phyloP scores from a whole-genome alignment of 1,140 invertebrate species.

The Trigoniulus corallinus region DNA sequence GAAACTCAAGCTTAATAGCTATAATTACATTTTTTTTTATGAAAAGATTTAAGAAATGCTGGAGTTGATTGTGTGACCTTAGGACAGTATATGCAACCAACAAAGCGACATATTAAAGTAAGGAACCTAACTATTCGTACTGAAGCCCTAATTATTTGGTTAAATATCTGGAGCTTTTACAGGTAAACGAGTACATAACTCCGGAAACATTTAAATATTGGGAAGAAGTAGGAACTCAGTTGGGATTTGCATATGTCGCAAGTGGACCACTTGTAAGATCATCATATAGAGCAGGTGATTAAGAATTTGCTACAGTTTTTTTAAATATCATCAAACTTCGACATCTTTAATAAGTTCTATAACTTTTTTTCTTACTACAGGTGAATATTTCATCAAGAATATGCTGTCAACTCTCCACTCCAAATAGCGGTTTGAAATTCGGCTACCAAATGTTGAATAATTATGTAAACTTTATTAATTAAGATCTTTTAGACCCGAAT shows the following conservation, averaged over 20 bases:
- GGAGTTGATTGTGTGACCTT: conserved; percentile 91
- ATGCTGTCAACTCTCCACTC: conserved; percentile 39
- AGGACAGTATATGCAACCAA: conserved; percentile 99
- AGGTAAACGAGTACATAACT: conserved; percentile 86
- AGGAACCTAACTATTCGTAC: background rate
- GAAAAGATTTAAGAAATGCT: conserved; percentile 52
- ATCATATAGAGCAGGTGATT: conserved; percentile 92
- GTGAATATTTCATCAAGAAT: conserved; percentile 63
- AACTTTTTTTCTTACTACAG: background rate
- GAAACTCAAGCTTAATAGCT: conserved; percentile 2
- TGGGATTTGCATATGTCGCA: conserved; percentile 94
- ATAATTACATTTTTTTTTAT: conserved; percentile 9
- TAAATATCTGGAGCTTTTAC: conserved; percentile 3
- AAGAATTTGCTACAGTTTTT: conserved; percentile 18
- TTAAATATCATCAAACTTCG: conserved; percentile 3
- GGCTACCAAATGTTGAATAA: too few species aligned
- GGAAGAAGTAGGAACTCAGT: conserved; percentile 62
- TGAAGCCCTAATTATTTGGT: background rate
- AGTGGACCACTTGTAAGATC: conserved; percentile 93
- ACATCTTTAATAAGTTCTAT: background rate
- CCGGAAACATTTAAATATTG: conserved; percentile 87
- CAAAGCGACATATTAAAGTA: conserved; percentile 83
- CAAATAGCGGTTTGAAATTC: too few species aligned
- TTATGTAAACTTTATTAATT: too few species aligned
- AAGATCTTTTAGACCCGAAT: too few species aligned